Percentiles rank a stretch among this genome's conserved stretches.
These are phyloP conservation scores for Trichonephila clavata DNA, from an alignment of 1,140 invertebrate species.

Conservation along the genomic window DNA sequence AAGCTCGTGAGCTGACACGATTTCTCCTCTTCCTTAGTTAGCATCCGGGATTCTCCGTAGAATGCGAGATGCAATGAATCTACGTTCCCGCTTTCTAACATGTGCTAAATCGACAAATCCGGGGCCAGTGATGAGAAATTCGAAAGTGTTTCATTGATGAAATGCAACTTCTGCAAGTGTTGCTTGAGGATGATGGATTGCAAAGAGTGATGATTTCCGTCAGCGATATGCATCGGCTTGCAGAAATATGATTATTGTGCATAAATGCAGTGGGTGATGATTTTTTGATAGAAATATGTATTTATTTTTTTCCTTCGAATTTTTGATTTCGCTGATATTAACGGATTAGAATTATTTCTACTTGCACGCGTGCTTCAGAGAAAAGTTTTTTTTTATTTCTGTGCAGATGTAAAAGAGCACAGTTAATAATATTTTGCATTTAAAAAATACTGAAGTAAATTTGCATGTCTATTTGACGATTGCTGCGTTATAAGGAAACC, in stretches of 20 bases:
- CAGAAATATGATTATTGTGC: not conserved
- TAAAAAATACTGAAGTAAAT: no score
- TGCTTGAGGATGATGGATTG: not conserved
- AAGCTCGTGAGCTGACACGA: not conserved
- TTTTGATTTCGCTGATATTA: not conserved
- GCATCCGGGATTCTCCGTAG: conserved; percentile 60
- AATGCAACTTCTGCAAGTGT: not conserved
- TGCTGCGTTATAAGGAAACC: no score
- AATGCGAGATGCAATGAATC: not conserved
- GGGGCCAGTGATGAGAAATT: not conserved
- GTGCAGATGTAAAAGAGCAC: no score
- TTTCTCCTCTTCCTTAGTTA: conserved; percentile 44
- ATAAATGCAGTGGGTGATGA: not conserved
- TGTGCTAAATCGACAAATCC: conserved; percentile 54
- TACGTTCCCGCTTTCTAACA: conserved; percentile 20
- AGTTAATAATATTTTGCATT: no score
- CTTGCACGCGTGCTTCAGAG: no score
- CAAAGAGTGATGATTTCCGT: not conserved
- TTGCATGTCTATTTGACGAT: no score
- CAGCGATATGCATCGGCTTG: not conserved
- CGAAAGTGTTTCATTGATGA: not conserved
- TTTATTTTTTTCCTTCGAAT: not conserved
- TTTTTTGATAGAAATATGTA: not conserved
- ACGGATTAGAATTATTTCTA: no score
- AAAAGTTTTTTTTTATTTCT: no score